Conservation (phyloP, 2,888 invertebrate species). For the Slavum lentiscoides region DNA sequence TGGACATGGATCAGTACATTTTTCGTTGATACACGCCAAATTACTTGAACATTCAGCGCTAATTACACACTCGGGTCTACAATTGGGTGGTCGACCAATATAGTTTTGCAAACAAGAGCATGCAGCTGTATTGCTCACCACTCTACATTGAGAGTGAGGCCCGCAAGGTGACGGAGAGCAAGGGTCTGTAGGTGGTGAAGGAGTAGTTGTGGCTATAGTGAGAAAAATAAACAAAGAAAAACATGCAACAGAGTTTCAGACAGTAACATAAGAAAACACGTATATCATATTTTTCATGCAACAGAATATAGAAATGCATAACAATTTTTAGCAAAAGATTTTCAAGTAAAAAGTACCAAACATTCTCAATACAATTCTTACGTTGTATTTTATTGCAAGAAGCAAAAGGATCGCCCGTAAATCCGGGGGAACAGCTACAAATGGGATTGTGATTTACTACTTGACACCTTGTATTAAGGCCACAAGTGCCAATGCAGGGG, state of each 20-base stretch:
- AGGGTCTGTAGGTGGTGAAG: conserved; percentile 57
- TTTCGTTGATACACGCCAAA: conserved; percentile 59
- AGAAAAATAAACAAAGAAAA: conserved; percentile 55
- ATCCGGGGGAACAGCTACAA: conserved; percentile 68
- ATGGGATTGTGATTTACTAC: conserved; percentile 72
- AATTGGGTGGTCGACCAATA: conserved; percentile 75
- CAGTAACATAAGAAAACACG: conserved; percentile 43
- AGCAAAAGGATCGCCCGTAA: conserved; percentile 69
- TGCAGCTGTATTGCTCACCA: conserved; percentile 68
- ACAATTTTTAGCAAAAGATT: conserved; percentile 28
- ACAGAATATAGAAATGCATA: conserved; percentile 53
- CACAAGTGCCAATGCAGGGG: conserved; percentile 71
- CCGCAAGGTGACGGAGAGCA: conserved; percentile 80
- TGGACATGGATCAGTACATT: conserved; percentile 59
- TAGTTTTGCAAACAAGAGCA: conserved; percentile 74
- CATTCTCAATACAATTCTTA: conserved; percentile 57
- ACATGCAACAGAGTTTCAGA: conserved; percentile 54
- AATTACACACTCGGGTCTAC: conserved; percentile 71
- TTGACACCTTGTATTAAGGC: conserved; percentile 68
- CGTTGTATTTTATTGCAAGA: conserved; percentile 61
- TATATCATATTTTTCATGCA: conserved; percentile 47
- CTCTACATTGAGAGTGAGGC: conserved; percentile 73
- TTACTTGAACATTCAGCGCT: conserved; percentile 59
- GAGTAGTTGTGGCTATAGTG: conserved; percentile 53
- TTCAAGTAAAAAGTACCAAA: conserved; percentile 50